Evolutionary conservation across 2,888 invertebrate genomes (phyloP).

Genomic region (Zeuzera pyrina): DNA sequence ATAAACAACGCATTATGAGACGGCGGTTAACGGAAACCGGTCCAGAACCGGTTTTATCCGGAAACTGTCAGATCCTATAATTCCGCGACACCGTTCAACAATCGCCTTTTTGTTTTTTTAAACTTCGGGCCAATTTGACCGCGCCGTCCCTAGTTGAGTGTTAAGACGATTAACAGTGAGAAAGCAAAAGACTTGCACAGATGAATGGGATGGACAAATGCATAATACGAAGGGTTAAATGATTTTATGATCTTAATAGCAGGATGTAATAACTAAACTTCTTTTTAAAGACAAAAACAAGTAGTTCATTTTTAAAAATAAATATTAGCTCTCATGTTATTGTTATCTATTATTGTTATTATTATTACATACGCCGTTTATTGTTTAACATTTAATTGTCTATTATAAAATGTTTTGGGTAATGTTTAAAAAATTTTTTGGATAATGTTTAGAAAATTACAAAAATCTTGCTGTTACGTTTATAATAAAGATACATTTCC

Average conservation of each 20-base stretch:
- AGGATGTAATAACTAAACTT: conserved; percentile 33
- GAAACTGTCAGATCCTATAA: conserved; percentile 50
- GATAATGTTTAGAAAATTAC: no score
- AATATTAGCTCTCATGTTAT: no score
- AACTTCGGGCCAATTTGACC: conserved; percentile 38
- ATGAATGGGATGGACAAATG: conserved; percentile 33
- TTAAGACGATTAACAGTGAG: conserved; percentile 44
- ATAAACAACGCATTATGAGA: conserved; percentile 65
- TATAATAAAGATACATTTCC: no score
- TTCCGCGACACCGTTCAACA: conserved; percentile 56
- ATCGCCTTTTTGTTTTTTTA: conserved; percentile 41
- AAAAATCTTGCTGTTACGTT: no score
- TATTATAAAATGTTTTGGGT: no score
- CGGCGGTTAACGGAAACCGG: conserved; percentile 47
- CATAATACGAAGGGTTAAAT: conserved; percentile 26
- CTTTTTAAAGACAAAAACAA: not conserved
- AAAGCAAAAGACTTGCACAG: conserved; percentile 29
- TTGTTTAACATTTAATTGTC: no score
- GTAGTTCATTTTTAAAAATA: not conserved
- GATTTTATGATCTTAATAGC: conserved; percentile 32
- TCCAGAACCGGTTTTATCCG: conserved; percentile 50
- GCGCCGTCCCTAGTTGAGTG: conserved; percentile 27
- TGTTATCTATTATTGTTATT: no score
- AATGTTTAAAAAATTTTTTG: no score
- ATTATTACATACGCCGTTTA: no score